A percentile compares a stretch with the other conserved stretches of the same genome.
Conservation (phyloP, 1,140 invertebrate species). For the Helicoverpa armigera region DNA sequence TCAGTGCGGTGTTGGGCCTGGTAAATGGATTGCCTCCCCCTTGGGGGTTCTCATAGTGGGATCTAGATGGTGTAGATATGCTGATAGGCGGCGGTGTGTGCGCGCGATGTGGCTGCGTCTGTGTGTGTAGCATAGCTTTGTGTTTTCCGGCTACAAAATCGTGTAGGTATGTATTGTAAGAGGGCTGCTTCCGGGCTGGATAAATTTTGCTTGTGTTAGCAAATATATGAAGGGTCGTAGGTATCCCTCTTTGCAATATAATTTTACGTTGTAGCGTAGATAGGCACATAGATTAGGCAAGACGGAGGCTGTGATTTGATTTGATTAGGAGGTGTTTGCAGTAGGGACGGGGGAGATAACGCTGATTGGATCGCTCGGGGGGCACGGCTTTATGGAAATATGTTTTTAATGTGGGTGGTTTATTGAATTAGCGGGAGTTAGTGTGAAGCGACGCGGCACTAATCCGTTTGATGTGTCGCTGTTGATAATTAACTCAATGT, state of each 20-base stretch:
- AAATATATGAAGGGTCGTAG: conserved; percentile 84
- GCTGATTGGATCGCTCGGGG: conserved; percentile 80
- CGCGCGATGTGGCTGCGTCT: conserved; percentile 65
- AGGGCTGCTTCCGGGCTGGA: conserved; percentile 79
- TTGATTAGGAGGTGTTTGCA: conserved; percentile 85
- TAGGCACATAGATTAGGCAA: conserved; percentile 85
- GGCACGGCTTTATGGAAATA: conserved; percentile 80
- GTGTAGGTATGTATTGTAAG: conserved; percentile 69
- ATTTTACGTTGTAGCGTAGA: conserved; percentile 79
- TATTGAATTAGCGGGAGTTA: conserved; percentile 82
- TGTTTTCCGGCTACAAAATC: conserved; percentile 74
- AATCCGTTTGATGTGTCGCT: conserved; percentile 72
- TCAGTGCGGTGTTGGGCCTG: conserved; percentile 64
- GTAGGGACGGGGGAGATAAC: conserved; percentile 80
- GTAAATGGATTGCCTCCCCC: conserved; percentile 86
- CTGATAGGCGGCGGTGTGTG: conserved; percentile 80
- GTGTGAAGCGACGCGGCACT: conserved; percentile 73
- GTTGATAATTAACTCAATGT: conserved; percentile 60
- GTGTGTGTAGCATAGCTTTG: conserved; percentile 71
- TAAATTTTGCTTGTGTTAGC: conserved; percentile 84
- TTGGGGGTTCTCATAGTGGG: conserved; percentile 85
- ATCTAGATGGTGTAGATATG: conserved; percentile 86
- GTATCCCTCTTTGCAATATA: conserved; percentile 86
- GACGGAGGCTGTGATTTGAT: conserved; percentile 85
- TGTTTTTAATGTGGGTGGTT: conserved; percentile 85